These are phyloP conservation scores for Carapus acus DNA, from an alignment of 2,797 vertebrate species.

Conservation along the genomic window DNA sequence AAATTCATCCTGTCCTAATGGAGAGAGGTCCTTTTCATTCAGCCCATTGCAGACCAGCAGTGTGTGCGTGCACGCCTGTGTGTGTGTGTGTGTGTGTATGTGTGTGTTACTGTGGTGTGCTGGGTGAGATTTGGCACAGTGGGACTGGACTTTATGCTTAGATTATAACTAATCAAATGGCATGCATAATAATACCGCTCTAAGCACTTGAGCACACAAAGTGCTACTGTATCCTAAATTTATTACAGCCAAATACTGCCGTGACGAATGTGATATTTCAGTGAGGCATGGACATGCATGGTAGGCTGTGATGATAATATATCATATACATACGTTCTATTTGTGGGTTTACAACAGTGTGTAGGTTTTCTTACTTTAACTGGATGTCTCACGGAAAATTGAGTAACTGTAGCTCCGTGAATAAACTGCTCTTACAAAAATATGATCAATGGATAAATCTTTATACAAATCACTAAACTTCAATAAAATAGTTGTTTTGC, in stretches of 20 bases:
- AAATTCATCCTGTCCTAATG: slow-evolving; percentile 71
- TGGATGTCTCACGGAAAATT: not conserved
- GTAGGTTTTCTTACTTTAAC: slow-evolving; percentile 1
- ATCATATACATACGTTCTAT: slow-evolving; percentile 3
- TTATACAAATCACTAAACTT: slow-evolving; percentile 5
- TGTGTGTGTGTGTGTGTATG: too few species aligned
- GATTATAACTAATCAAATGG: not conserved
- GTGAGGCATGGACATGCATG: not conserved
- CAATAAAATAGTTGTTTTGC: slow-evolving; percentile 22
- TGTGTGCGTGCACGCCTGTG: too few species aligned
- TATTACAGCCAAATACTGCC: not conserved
- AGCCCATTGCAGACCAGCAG: slow-evolving; percentile 47
- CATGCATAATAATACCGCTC: not conserved
- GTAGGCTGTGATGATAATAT: not conserved
- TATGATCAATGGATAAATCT: not conserved
- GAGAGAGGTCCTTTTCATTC: slow-evolving; percentile 61
- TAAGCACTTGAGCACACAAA: not conserved
- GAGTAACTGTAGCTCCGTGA: not conserved
- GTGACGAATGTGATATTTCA: not conserved
- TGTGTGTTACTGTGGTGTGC: too few species aligned
- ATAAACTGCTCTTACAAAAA: too few species aligned
- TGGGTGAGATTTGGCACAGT: too few species aligned
- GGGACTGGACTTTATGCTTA: slow-evolving; percentile 6
- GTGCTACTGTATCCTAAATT: not conserved
- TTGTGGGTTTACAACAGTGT: not conserved